Conservation (phyloP, 2,797 vertebrate genomes). For the Mus minutoides region DNA sequence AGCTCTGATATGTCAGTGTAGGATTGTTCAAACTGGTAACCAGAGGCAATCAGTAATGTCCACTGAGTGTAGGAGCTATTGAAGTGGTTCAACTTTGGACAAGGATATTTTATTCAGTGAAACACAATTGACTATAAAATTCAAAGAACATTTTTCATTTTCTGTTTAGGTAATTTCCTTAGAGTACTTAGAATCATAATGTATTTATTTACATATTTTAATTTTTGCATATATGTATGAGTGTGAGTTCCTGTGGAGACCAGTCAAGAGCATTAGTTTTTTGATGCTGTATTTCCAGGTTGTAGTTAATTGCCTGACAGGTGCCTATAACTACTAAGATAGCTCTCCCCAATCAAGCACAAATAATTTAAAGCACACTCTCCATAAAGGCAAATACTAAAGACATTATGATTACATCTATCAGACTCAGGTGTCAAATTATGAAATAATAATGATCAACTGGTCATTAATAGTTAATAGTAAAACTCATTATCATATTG, state of each 20-base stretch:
- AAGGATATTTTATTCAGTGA: constrained; percentile 22
- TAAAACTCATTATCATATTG: background rate
- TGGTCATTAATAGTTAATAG: background rate
- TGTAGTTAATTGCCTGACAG: background rate
- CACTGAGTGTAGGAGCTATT: background rate
- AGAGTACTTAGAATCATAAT: background rate
- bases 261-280: background rate
- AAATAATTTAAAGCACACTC: background rate
- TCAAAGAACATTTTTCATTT: background rate
- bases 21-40: background rate
- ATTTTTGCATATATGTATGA: background rate
- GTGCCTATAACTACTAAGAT: too few species aligned
- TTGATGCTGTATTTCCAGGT: background rate
- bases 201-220: background rate
- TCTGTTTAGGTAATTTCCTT: background rate
- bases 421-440: background rate
- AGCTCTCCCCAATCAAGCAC: background rate
- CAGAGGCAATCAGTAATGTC: background rate
- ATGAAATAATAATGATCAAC: constrained; percentile 21
- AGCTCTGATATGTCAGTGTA: background rate
- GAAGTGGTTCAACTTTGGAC: background rate
- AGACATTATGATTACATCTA: background rate
- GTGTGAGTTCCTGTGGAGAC: background rate
- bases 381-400: background rate
- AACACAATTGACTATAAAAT: background rate